phyloP scores from a whole-genome alignment of 2,113 vertebrate species.

The Pica pica region DNA sequence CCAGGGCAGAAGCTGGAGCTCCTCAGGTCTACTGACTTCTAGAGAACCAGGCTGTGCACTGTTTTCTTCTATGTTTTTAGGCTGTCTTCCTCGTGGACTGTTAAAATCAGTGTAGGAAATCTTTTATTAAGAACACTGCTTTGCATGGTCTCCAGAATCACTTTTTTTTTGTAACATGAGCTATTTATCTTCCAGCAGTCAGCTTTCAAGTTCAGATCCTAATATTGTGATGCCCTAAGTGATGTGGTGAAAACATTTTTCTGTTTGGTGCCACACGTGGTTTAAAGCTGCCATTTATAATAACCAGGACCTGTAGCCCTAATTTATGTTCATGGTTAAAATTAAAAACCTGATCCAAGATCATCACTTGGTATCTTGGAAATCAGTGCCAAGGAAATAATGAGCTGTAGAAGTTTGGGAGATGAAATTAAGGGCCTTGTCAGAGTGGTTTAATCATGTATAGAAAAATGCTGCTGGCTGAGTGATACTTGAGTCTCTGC shows the following conservation, averaged over 20 bases:
- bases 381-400: conserved; percentile 44
- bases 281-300: conserved; percentile 24
- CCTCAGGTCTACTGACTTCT: background rate
- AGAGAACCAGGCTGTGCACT: background rate
- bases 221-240: background rate
- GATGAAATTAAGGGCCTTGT: conserved; percentile 9
- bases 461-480: conserved; percentile 5
- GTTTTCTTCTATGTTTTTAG: background rate
- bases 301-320: background rate
- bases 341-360: conserved; percentile 23
- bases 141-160: background rate
- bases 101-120: background rate
- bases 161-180: background rate
- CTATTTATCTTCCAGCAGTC: background rate
- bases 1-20: background rate
- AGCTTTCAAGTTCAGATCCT: background rate
- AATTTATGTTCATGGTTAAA: conserved; percentile 3
- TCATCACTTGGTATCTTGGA: background rate
- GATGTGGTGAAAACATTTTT: background rate
- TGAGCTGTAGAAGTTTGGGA: conserved; percentile 38
- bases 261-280: background rate
- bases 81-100: background rate
- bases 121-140: background rate
- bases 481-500: background rate
- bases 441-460: conserved; percentile 20